Percentiles rank a stretch among this genome's conserved stretches.
These are phyloP conservation scores for Brienomyrus longianalis DNA, from an alignment of 2,113 vertebrate species.

Conservation along the genomic window DNA sequence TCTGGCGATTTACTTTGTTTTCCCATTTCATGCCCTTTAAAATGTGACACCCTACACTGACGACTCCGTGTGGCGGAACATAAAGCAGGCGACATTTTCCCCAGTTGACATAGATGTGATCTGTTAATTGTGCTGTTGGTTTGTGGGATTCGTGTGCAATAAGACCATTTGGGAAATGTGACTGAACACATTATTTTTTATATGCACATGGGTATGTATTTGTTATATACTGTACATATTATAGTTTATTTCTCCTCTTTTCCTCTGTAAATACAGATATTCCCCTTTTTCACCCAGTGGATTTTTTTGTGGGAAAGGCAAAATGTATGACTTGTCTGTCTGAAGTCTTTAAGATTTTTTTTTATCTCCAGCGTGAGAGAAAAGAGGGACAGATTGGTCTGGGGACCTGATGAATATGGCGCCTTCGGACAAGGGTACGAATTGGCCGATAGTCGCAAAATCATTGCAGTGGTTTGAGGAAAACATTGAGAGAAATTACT, in stretches of 20 bases:
- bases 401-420: neutral
- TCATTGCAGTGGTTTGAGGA: neutral
- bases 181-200: constrained; percentile 45
- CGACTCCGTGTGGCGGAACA: constrained; percentile 45
- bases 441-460: neutral
- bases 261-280: constrained; percentile 55
- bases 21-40: constrained; percentile 35
- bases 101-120: constrained; percentile 46
- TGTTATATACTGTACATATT: constrained; percentile 39
- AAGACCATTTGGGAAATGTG: constrained; percentile 24
- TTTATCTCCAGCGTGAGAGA: neutral
- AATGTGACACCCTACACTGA: constrained; percentile 37
- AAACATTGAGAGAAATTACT: neutral
- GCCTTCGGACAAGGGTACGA: neutral
- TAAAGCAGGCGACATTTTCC: constrained; percentile 32
- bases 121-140: constrained; percentile 55
- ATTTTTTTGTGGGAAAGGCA: constrained; percentile 13
- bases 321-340: constrained; percentile 49
- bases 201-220: constrained; percentile 49
- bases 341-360: constrained; percentile 19
- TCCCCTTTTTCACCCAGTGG: constrained; percentile 12
- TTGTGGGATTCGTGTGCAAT: constrained; percentile 39
- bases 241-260: constrained; percentile 38
- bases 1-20: constrained; percentile 17
- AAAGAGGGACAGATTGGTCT: neutral